Percentiles rank a stretch among this genome's conserved stretches.
Conservation (phyloP, 2,797 vertebrate species). For the Chaetodon trifasciatus region DNA sequence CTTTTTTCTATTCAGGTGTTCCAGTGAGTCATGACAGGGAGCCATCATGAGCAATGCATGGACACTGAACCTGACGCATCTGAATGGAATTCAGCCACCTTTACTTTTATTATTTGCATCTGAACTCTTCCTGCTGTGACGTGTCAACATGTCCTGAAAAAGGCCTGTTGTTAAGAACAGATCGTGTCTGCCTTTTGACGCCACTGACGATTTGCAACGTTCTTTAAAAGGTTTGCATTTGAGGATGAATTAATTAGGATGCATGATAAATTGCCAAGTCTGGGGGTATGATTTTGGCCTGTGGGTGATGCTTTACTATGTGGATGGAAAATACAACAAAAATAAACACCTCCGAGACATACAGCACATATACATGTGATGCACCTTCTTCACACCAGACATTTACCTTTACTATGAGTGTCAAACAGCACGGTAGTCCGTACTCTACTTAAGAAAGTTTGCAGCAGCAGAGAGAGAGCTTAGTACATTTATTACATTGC, state of each 20-base stretch:
- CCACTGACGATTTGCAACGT: no score
- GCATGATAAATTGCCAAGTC: neutral
- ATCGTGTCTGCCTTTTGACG: no score
- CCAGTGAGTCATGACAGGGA: no score
- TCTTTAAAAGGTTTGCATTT: neutral
- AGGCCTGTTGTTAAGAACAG: no score
- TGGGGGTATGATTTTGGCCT: neutral
- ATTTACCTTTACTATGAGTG: constrained; percentile 20
- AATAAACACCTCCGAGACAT: neutral
- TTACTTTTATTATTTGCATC: neutral
- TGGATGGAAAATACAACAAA: constrained; percentile 9
- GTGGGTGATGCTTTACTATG: neutral
- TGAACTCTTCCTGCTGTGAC: no score
- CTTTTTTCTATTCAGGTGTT: no score
- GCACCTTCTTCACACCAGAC: constrained; percentile 12
- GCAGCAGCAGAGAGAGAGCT: constrained; percentile 57
- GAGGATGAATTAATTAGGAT: neutral
- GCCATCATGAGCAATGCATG: no score
- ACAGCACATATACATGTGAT: neutral
- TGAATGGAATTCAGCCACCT: no score
- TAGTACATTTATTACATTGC: constrained; percentile 77
- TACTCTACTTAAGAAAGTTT: constrained; percentile 68
- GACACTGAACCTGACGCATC: no score
- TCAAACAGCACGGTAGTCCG: constrained; percentile 7
- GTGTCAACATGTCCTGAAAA: neutral